phyloP scores from a whole-genome alignment of 23 tunicate species.

The Phallusia fumigata region DNA sequence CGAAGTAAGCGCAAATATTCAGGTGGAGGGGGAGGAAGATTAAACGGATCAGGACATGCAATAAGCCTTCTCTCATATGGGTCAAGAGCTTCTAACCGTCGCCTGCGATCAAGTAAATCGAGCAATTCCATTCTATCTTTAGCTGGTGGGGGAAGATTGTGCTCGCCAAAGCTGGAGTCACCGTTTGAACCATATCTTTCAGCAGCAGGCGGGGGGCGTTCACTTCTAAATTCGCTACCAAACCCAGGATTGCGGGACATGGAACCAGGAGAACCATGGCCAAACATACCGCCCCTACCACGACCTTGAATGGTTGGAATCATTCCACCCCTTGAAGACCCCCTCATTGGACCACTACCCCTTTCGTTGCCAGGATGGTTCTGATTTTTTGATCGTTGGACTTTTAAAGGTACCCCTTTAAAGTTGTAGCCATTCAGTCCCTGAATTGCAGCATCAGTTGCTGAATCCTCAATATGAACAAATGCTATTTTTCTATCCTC shows the following conservation, averaged over 20 bases:
- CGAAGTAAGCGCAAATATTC: conserved; percentile 75
- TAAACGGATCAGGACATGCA: conserved; percentile 87
- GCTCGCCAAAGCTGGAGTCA: conserved; percentile 40
- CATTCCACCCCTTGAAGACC: conserved; percentile 38
- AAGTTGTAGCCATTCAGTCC: conserved; percentile 72
- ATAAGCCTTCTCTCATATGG: conserved; percentile 84
- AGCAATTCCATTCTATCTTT: conserved; percentile 85
- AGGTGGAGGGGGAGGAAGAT: conserved; percentile 95
- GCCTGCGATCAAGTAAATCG: conserved; percentile 75
- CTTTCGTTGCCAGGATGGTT: conserved; percentile 7
- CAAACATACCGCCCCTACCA: conserved; percentile 20
- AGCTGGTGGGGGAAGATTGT: conserved; percentile 73
- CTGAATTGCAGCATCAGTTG: conserved; percentile 87
- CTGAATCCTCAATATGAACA: conserved; percentile 83
- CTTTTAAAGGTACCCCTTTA: conserved; percentile 64
- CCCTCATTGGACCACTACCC: conserved; percentile 38
- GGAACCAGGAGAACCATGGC: conserved; percentile 30
- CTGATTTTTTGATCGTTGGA: conserved; percentile 88
- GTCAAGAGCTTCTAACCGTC: conserved; percentile 84
- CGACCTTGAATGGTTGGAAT: conserved; percentile 21
- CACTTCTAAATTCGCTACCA: conserved; percentile 21
- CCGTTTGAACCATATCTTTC: conserved; percentile 37
- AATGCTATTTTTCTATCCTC: conserved; percentile 94
- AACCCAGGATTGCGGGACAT: conserved; percentile 17
- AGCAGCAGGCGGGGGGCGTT: conserved; percentile 19